Conservation (phyloP, 2,888 invertebrate species). For the Diplazon laetatorius region DNA sequence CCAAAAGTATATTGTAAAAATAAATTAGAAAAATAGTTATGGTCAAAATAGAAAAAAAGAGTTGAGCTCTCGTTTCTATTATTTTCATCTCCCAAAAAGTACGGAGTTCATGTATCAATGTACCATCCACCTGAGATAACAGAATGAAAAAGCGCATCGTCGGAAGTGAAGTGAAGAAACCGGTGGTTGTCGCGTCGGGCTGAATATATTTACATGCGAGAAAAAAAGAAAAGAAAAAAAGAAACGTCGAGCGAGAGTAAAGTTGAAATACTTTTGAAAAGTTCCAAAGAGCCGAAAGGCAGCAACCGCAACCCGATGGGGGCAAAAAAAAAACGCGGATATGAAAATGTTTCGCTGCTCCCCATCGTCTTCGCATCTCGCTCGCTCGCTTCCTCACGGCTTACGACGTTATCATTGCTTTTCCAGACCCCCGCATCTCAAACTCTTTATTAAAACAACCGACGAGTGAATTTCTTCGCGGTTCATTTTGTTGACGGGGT, state of each 20-base stretch:
- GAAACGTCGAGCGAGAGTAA: constrained; percentile 37
- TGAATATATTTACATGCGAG: constrained; percentile 68
- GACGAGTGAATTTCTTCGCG: constrained; percentile 30
- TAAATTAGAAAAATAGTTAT: too few relatives aligned
- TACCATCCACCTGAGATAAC: constrained; percentile 40
- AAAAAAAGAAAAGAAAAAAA: constrained; percentile 34
- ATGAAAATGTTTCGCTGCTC: constrained; percentile 63
- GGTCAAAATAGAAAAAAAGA: too few relatives aligned
- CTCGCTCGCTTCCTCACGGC: constrained; percentile 6
- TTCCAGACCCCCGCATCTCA: constrained; percentile 52
- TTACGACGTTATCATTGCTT: constrained; percentile 58
- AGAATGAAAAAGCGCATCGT: constrained; percentile 45
- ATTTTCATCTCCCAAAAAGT: too few relatives aligned
- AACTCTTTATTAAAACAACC: constrained; percentile 63
- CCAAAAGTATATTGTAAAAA: not conserved
- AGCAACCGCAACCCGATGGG: constrained; percentile 55
- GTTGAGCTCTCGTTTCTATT: too few relatives aligned
- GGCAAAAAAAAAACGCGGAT: constrained; percentile 67
- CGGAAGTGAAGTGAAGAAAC: constrained; percentile 50
- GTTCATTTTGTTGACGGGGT: constrained; percentile 42
- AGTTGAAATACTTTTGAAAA: constrained; percentile 59
- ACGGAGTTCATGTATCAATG: too few relatives aligned
- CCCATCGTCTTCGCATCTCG: constrained; percentile 42
- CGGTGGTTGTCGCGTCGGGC: constrained; percentile 58
- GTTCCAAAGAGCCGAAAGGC: constrained; percentile 54